Evolutionary conservation across 2,113 vertebrate genomes (phyloP), one percentile per base, ranked within the genome.

Genomic region (Platysternon megacephalum): DNA sequence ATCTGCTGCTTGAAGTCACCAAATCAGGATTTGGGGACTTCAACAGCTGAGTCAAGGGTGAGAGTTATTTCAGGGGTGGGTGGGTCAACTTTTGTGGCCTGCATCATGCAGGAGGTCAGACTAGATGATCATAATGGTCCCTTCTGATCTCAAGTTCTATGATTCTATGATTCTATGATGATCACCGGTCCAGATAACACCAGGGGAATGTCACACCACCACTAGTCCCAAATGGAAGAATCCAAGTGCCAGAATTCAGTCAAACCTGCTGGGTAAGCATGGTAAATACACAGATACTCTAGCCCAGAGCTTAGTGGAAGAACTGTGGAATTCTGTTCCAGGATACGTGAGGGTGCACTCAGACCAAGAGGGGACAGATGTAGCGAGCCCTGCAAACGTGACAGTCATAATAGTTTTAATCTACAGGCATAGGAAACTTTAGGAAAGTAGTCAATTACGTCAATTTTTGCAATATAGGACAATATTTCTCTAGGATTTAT

Each of bases 281-380:
- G 51, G 0, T 0, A 19, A 86, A 81, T 44, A 1, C 0, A 53
- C 0, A n/a, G 4, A 13, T 68, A 56, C n/a, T 80, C 55, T 35
- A 89, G 76, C 56, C 68, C 28, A 58, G 26, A 58, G 26, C 76
- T 85, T 29, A 24, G 72, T 58, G 26, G 81, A 2, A 17, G 17
- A 92, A 76, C 61, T 84, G 61, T 32, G 72, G 52, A 87, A 76
- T 84, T 68, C 26, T 58, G 46, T 58, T 55, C 29, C 88, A 10
- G 2, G n/a, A 86, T 3, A 84, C 51, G 46, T 44, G 79, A 79
- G 89, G 81, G 44, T 28, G 11, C 39, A 51, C 28, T 81, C 4
- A 1, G 53, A 55, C 32, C 91, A 51, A 44, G 58, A 82, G 90
- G 94, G 53, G 80, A 55, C 88, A 94, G 89, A 58, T 0, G 0